Evolutionary conservation across 1,140 invertebrate species (phyloP), one percentile per base, ranked within the genome.

Genomic region (Drosophila rufa): DNA sequence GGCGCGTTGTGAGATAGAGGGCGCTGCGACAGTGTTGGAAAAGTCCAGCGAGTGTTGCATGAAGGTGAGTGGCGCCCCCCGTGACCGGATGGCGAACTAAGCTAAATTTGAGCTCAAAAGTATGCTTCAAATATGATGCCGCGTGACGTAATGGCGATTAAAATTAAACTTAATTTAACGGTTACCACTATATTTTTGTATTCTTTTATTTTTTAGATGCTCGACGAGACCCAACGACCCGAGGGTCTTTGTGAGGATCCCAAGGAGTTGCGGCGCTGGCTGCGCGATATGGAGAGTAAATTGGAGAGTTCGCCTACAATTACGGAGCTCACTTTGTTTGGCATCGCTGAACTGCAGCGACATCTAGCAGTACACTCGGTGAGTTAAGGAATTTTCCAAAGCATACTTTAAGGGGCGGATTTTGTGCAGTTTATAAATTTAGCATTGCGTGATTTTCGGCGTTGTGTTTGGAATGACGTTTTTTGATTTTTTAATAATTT

Each of bases 281-380:
- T 95, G 46, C 93, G 94, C 33, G 94, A 94, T 70, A 95, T 95
- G 93, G 92, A 93, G 79, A 79, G 71, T 15, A 91, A 92, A 75
- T 47, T 93, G 57, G 81, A 89, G 58, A 82, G 47, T 46, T 80
- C 84, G 6, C 92, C 92, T 5, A 77, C 92, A 2, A 83, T 93
- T 46, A 86, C 86, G 9, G 81, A 90, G 50, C 68, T 92, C 7
- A 92, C 90, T 2, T 56, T 75, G 40, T 91, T 84, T 53, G 80
- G 75, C 3, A 86, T 65, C 66, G 73, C 71, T 51, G 92, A 93
- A n/a, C 64, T 93, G 62, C 80, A 93, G 77, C 77, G 83, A 36
- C 90, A 91, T 74, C 64, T 90, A 75, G 82, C 81, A 71, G 79
- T 92, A 36, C 90, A 93, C 77, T 92, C 92, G 92, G 92, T 93